Percentiles rank a stretch among this genome's conserved stretches.
Conservation (phyloP, 2,797 vertebrate species). For the Helostoma temminkii region DNA sequence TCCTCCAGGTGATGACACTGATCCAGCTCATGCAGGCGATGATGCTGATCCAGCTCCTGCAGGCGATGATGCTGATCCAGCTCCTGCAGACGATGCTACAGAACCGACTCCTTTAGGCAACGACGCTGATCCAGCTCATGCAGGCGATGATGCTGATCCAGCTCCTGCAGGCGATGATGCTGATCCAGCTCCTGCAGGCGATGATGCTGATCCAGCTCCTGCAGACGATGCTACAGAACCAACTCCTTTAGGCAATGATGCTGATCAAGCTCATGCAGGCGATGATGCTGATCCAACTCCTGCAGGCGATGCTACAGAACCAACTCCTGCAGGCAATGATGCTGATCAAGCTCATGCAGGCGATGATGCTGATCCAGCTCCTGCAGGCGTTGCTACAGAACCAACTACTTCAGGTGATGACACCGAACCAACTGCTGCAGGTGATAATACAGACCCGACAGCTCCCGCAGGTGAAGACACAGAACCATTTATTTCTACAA, state of each 20-base stretch:
- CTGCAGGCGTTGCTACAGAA: background rate
- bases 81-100: background rate
- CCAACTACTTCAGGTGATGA: background rate
- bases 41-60: background rate
- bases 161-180: background rate
- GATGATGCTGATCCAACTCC: no score
- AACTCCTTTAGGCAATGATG: background rate
- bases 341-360: no score
- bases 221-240: background rate
- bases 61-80: background rate
- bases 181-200: background rate
- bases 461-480: background rate
- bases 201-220: background rate
- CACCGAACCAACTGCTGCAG: background rate
- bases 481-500: background rate
- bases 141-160: background rate
- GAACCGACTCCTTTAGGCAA: background rate
- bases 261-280: background rate
- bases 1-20: accelerated
- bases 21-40: background rate
- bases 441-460: background rate
- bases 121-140: background rate
- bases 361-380: background rate
- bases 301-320: background rate
- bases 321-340: background rate